Evolutionary conservation across 1,140 invertebrate species (phyloP).

Genomic region (Drosophila rhopaloa): DNA sequence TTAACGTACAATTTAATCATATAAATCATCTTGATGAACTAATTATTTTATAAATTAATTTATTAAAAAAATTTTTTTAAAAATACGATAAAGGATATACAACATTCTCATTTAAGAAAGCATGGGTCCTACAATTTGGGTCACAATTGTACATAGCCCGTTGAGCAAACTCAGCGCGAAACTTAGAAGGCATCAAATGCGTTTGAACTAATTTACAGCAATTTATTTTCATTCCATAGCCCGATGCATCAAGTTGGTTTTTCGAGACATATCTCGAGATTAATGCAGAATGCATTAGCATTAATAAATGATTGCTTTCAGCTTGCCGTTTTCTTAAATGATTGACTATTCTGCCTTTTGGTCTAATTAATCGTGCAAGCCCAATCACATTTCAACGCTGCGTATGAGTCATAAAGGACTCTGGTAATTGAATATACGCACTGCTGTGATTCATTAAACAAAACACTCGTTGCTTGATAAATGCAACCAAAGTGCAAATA

Average conservation of each 20-base stretch:
- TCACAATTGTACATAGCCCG: not conserved
- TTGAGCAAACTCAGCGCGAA: slow-evolving; percentile 45
- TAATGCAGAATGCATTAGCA: slow-evolving; percentile 78
- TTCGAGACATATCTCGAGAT: slow-evolving; percentile 50
- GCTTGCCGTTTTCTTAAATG: slow-evolving; percentile 26
- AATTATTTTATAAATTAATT: no score
- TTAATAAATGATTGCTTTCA: slow-evolving; percentile 55
- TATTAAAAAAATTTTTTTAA: no score
- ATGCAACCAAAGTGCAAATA: slow-evolving; percentile 49
- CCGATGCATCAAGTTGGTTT: slow-evolving; percentile 57
- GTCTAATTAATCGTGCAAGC: slow-evolving; percentile 23
- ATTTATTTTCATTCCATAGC: slow-evolving; percentile 73
- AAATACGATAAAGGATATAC: no score
- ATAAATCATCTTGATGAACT: no score
- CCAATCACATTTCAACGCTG: slow-evolving; percentile 37
- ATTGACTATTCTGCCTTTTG: slow-evolving; percentile 6
- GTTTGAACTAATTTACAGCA: slow-evolving; percentile 77
- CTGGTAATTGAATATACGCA: slow-evolving; percentile 18
- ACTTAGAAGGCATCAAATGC: slow-evolving; percentile 75
- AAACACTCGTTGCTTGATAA: slow-evolving; percentile 50
- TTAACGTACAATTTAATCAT: no score
- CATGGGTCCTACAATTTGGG: not conserved
- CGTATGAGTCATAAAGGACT: slow-evolving; percentile 39
- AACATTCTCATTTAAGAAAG: no score
- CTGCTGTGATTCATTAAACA: slow-evolving; percentile 54